Evolutionary conservation across 2,888 invertebrate species (phyloP).

Genomic region (Panzeria rudis): DNA sequence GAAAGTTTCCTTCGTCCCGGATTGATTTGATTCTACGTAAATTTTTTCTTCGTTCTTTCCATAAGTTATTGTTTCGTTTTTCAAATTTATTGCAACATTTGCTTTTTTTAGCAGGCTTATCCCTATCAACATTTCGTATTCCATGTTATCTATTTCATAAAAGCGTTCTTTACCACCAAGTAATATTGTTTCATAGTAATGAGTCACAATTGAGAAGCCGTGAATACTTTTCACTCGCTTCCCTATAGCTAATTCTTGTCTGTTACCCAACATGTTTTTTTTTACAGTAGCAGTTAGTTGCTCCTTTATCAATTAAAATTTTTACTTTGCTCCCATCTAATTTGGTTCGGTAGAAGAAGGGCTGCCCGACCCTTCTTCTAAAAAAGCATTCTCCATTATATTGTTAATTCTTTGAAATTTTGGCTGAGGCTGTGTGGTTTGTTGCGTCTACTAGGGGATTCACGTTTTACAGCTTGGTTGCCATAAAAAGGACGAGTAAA

Average conservation of each 20-base stretch:
- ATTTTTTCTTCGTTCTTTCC: too few relatives aligned
- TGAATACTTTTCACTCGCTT: conserved; percentile 36
- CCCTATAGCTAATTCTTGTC: conserved; percentile 27
- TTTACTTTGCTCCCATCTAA: conserved; percentile 6
- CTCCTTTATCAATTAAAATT: conserved; percentile 52
- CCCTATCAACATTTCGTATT: conserved; percentile 54
- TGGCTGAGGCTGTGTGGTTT: not conserved
- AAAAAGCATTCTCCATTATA: too few relatives aligned
- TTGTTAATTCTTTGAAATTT: conserved; percentile 10
- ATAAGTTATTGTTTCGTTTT: too few relatives aligned
- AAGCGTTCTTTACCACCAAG: conserved; percentile 42
- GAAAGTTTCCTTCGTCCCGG: conserved; percentile 1
- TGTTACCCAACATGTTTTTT: conserved; percentile 18
- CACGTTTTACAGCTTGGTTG: too few relatives aligned
- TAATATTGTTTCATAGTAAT: conserved; percentile 44
- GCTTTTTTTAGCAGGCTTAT: too few relatives aligned
- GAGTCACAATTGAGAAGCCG: too few relatives aligned
- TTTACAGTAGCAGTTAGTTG: conserved; percentile 53
- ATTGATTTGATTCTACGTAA: too few relatives aligned
- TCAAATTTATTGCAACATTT: too few relatives aligned
- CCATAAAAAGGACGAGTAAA: not conserved
- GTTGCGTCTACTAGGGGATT: not conserved
- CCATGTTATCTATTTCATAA: conserved; percentile 51
- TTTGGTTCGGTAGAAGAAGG: conserved; percentile 3
- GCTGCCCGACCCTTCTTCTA: not conserved